phyloP scores from a whole-genome alignment of 2,888 invertebrate genomes.

The Caenorhabditis parvicauda region DNA sequence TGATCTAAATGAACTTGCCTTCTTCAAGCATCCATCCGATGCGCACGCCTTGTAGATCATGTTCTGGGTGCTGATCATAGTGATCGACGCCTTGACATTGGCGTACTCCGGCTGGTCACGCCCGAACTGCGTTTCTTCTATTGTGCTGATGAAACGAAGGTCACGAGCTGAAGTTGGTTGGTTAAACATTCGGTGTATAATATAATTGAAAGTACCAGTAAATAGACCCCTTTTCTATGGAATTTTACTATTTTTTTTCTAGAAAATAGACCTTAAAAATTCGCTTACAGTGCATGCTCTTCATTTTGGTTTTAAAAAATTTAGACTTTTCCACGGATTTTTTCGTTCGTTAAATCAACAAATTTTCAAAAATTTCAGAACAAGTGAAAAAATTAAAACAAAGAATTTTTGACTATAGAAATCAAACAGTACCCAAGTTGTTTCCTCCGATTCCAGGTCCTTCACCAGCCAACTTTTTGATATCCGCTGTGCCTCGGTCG shows the following conservation, averaged over 20 bases:
- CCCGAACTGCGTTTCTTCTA: conserved; percentile 32
- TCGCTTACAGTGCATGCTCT: not conserved
- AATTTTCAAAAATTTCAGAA: not conserved
- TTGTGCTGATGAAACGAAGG: conserved; percentile 34
- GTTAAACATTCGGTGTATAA: too few relatives aligned
- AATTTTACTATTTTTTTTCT: too few relatives aligned
- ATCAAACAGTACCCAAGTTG: too few relatives aligned
- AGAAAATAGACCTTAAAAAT: not conserved
- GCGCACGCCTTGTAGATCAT: conserved; percentile 89
- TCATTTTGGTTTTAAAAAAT: not conserved
- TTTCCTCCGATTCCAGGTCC: too few relatives aligned
- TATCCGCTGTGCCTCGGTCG: conserved; percentile 61
- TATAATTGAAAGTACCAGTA: too few relatives aligned
- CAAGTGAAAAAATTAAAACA: too few relatives aligned
- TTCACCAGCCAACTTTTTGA: conserved; percentile 36
- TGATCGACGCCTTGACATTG: conserved; percentile 76
- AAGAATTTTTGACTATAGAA: too few relatives aligned
- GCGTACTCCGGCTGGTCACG: conserved; percentile 73
- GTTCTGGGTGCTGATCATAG: conserved; percentile 79
- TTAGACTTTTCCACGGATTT: not conserved
- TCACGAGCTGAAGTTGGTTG: conserved; percentile 23
- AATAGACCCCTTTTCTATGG: too few relatives aligned
- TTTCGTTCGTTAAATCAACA: not conserved
- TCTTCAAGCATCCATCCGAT: conserved; percentile 86
- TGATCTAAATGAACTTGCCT: conserved; percentile 72